Base-by-base conservation (phyloP, 2,797 vertebrate species). In the Falco cherrug region DNA sequence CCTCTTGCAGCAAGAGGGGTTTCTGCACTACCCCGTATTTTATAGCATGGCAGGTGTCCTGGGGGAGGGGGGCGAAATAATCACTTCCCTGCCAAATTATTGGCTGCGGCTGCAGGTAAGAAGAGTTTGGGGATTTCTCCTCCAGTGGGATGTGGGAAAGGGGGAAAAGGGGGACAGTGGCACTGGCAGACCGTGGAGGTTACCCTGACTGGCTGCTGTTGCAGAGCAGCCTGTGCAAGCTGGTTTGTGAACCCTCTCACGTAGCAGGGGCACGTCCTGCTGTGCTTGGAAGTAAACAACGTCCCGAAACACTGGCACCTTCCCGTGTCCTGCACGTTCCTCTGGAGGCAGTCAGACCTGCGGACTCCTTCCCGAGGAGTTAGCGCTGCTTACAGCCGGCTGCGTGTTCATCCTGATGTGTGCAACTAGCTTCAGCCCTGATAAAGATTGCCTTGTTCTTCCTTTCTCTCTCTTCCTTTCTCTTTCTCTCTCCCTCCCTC, bases 401-500 rank as follows among this genome's bases (percentile, higher is more conserved):
- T 18, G 6, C 2, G 39, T 4, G 2, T 45, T 64, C 69, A 5
- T 73, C 76, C 84, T 64, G 69, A 31, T 0, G 3, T 18, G 67
- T 45, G 68, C 88, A 65, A 24, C 85, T 35, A 63, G n/a, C 84
- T 90, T 39, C 87, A 93, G 67, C 90, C 95, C 84, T 70, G 70
- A 41, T 13, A 63, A 48, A 47, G 67, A 64, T 20, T 10, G 89
- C 83, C 60, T 87, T 6, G n/a, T 35, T 74, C 77, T 95, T 93
- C 91, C 91, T 93, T 95, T 95, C 85, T 91, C 93, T 94, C 89
- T 96, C 90, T 90, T 95, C 92, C 61, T 93, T 93, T 85, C 71
- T 87, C 26, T 35, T 5, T 33, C 25, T 59, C 31, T 33, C 29
- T 28, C 45, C 17, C 60, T 24, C 63, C 17, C 24, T 41, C 64